Evolutionary conservation across 2,888 invertebrate species (phyloP), one percentile per base, ranked within the genome.

Genomic region (Drosophila kanekoi): DNA sequence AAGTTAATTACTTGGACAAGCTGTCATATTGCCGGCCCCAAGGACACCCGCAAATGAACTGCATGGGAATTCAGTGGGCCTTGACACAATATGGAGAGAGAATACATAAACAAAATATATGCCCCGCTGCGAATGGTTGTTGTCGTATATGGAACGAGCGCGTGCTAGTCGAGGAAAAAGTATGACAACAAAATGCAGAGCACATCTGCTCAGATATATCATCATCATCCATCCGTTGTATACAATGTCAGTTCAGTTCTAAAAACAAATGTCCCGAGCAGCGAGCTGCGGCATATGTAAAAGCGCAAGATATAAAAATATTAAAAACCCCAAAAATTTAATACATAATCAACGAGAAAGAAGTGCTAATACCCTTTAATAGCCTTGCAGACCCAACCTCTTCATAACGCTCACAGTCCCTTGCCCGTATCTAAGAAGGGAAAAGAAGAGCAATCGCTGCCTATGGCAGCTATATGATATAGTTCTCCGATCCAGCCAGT

Each of bases 171-270:
- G 18, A 40, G 43, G 43, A 43, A 35, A 45, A 52, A 72, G 63
- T 51, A 40, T 58, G 68, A 72, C 60, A 79, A 77, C 49, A 54
- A 62, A 72, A 60, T 67, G 63, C 57, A 43, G 63, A 75, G 70
- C 64, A 87, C 85, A 85, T 89, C 85, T 85, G 85, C 56, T 79
- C 18, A 67, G 64, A 89, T 85, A 82, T 70, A 87, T 89, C 87
- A 85, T 85, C 63, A 49, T 48, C 73, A 82, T 28, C 74, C 79
- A 87, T 68, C 68, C 73, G 77, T 79, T 82, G 49, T 59, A 23
- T 60, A 69, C 65, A 67, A 67, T 83, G 83, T 83, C 82, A 79
- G 83, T 85, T 77, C 8, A 64, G 75, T 75, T 83, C 89, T 75
- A 84, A 86, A 83, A 88, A 84, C 87, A 89, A 87, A 66, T 81